A percentile compares a stretch with the other conserved stretches of the same genome.
Conservation (phyloP, 2,888 invertebrate genomes). For the Melitaea athalia region DNA sequence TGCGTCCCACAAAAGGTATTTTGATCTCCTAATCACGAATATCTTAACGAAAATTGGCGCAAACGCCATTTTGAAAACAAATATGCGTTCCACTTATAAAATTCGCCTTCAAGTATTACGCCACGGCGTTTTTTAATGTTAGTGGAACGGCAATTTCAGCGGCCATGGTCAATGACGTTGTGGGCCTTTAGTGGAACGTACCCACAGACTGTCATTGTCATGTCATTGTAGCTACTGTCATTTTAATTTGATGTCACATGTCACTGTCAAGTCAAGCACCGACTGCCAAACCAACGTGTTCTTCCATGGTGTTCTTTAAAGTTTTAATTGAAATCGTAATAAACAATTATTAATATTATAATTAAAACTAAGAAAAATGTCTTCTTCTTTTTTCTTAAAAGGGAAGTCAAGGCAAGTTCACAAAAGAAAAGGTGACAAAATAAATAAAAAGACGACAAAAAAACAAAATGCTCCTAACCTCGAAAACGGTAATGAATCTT, state of each 20-base stretch:
- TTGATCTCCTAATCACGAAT: no score
- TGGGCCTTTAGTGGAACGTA: no score
- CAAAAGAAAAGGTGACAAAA: constrained; percentile 79
- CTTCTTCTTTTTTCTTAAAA: constrained; percentile 84
- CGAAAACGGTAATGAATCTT: constrained; percentile 83
- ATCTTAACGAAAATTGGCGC: no score
- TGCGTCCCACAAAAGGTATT: no score
- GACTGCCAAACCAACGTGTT: constrained; percentile 41
- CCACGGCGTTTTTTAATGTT: no score
- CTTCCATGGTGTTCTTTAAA: constrained; percentile 34
- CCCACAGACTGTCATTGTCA: no score
- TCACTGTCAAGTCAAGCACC: neutral
- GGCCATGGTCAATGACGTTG: no score
- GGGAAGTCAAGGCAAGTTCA: constrained; percentile 80
- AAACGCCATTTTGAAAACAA: no score
- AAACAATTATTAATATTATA: constrained; percentile 7
- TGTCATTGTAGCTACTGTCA: no score
- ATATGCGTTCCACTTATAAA: no score
- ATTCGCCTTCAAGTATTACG: no score
- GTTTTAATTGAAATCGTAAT: neutral
- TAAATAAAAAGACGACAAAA: constrained; percentile 65
- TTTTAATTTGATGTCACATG: neutral
- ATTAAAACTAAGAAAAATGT: constrained; percentile 56
- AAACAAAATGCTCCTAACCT: constrained; percentile 67
- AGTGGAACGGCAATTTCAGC: no score